Percentiles rank a stretch among this genome's conserved stretches.
Evolutionary conservation across 2,888 invertebrate genomes (phyloP).

Genomic region (Boloria euphrosyne): DNA sequence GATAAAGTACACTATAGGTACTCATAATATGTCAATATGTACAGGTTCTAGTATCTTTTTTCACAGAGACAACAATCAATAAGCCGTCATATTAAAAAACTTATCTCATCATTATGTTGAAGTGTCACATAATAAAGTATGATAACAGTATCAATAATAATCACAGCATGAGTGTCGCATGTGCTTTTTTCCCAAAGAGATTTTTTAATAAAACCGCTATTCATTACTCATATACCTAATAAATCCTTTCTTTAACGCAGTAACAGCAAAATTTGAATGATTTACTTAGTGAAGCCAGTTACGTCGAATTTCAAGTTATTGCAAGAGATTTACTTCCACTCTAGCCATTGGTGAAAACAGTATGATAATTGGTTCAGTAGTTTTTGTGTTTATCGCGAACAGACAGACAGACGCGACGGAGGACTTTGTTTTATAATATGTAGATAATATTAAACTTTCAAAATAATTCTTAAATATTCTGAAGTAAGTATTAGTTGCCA

Average conservation of each 20-base stretch:
- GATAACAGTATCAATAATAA: constrained; percentile 49
- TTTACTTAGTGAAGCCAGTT: no score
- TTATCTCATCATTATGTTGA: constrained; percentile 46
- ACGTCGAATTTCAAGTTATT: no score
- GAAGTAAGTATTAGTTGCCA: neutral
- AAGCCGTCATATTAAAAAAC: constrained; percentile 36
- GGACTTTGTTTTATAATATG: no score
- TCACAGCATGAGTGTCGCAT: constrained; percentile 50
- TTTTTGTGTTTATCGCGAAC: no score
- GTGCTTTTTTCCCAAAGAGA: constrained; percentile 36
- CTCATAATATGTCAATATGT: neutral
- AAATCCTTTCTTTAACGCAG: no score
- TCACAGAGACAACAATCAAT: constrained; percentile 2
- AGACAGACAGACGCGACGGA: no score
- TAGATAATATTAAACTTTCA: constrained; percentile 5
- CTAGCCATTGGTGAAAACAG: no score
- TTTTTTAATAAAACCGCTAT: constrained; percentile 30
- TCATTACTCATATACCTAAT: no score
- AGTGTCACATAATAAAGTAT: constrained; percentile 50
- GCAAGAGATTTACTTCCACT: no score
- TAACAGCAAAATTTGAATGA: no score
- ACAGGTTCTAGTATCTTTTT: neutral
- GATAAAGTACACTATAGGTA: no score
- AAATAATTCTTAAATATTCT: neutral
- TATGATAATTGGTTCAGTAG: no score